Evolutionary conservation across 2,888 invertebrate genomes (phyloP).

Genomic region (Tetragonisca angustula): DNA sequence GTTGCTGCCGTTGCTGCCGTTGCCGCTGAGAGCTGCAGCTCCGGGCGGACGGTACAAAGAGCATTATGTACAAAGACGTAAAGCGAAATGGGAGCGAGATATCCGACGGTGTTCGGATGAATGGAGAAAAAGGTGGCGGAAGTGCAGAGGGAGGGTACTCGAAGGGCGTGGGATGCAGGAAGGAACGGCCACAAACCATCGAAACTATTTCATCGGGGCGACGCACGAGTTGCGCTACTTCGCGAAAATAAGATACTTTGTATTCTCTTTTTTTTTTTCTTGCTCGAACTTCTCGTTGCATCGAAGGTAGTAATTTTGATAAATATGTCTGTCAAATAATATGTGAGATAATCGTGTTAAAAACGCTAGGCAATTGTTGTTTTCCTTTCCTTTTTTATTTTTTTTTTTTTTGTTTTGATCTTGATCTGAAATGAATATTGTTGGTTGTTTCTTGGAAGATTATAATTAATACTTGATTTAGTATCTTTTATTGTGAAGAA

Average conservation of each 20-base stretch:
- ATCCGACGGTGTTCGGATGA: conserved; percentile 73
- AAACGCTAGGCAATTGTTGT: not conserved
- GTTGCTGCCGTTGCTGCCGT: conserved; percentile 17
- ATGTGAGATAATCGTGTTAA: not conserved
- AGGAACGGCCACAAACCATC: conserved; percentile 36
- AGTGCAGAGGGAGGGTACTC: conserved; percentile 58
- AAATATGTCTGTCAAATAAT: not conserved
- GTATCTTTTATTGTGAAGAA: not conserved
- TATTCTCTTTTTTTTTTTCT: no score
- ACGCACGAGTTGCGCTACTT: conserved; percentile 16
- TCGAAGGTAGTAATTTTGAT: not conserved
- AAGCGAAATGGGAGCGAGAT: conserved; percentile 80
- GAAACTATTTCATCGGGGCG: conserved; percentile 40
- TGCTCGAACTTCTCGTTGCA: not conserved
- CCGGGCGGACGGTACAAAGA: conserved; percentile 76
- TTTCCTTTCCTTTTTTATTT: not conserved
- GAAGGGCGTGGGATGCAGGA: conserved; percentile 62
- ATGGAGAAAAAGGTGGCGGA: conserved; percentile 60
- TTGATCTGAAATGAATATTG: not conserved
- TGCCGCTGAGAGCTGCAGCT: conserved; percentile 42
- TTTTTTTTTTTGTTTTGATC: not conserved
- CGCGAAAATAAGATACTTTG: not conserved
- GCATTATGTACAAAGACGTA: conserved; percentile 81
- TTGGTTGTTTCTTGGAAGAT: not conserved
- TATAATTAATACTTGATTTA: not conserved